Base-by-base conservation (phyloP, 2,113 vertebrate species). In the Brachyistius frenatus region DNA sequence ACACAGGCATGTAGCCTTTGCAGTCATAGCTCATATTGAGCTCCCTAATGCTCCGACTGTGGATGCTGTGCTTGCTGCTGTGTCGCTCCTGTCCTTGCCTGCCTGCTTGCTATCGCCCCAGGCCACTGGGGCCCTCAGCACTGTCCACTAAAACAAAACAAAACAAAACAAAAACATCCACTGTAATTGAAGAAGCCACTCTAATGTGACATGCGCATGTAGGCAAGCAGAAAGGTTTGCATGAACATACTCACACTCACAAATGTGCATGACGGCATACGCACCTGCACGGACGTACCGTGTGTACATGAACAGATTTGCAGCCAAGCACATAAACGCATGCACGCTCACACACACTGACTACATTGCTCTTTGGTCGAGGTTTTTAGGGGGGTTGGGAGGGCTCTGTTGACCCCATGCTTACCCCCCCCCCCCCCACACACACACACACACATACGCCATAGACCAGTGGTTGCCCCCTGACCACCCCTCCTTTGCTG, bases 11-110 rank as follows among this genome's bases (percentile, higher is more conserved):
- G 91, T 87, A 92, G 88, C 87, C 83, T 93, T 76, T 90, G 87
- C 92, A 93, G 93, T 94, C 93, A 92, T 90, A 90, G 94, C 91
- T 93, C 93, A 93, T 93, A 94, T 90, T 91, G 93, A 90, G 92
- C 90, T 92, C 88, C 82, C 90, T 93, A 89, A 93, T 88, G 92
- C 90, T 85, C 86, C 7, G 62, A 65, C 87, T 88, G 84, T 74
- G 87, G 83, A 89, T 41, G 83, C 83, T 86, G 81, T 72, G 80
- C 84, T 90, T 78, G 86, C 86, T 81, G 83, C 87, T 87, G 83
- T 57, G 44, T 86, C 73, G 84, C 77, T 84, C 85, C 88, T 89
- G 90, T 89, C 87, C 82, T 87, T 88, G 85, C 86, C 85, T 88
- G 86, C 78, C 83, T 72, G 80, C 75, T 69, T 62, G 87, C 87